Evolutionary conservation across 1,140 invertebrate genomes (phyloP).

Genomic region (Rhizoglyphus robini): DNA sequence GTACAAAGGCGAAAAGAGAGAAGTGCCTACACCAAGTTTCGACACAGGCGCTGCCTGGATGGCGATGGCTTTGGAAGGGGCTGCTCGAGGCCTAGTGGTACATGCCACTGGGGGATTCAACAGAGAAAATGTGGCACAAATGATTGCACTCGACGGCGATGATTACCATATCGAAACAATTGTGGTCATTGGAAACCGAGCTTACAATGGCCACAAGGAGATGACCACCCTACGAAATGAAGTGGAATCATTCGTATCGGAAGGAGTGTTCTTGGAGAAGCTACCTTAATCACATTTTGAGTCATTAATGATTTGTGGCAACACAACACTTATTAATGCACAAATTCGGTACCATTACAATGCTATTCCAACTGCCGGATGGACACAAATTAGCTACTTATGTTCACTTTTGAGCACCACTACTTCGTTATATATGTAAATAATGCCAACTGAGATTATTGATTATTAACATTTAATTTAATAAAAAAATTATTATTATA

Average conservation of each 20-base stretch:
- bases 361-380: too few species aligned
- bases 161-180: slow-evolving; percentile 1
- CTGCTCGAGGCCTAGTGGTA: background rate
- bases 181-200: slow-evolving; percentile 11
- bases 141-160: background rate
- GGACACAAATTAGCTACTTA: too few species aligned
- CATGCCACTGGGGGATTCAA: slow-evolving; percentile 1
- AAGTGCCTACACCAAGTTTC: background rate
- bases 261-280: slow-evolving; percentile 6
- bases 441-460: too few species aligned
- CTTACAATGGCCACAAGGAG: background rate
- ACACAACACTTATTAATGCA: too few species aligned
- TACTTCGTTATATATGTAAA: too few species aligned
- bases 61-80: slow-evolving; percentile 13
- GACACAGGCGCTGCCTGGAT: slow-evolving; percentile 9
- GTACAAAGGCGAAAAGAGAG: background rate
- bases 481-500: too few species aligned
- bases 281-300: too few species aligned
- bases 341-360: too few species aligned
- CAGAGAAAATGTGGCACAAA: background rate
- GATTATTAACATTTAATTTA: too few species aligned
- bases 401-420: too few species aligned
- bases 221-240: slow-evolving; percentile 1
- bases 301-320: too few species aligned
- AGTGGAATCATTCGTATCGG: slow-evolving; percentile 1